Evolutionary conservation across 2,888 invertebrate species (phyloP).

Genomic region (Mimas tiliae): DNA sequence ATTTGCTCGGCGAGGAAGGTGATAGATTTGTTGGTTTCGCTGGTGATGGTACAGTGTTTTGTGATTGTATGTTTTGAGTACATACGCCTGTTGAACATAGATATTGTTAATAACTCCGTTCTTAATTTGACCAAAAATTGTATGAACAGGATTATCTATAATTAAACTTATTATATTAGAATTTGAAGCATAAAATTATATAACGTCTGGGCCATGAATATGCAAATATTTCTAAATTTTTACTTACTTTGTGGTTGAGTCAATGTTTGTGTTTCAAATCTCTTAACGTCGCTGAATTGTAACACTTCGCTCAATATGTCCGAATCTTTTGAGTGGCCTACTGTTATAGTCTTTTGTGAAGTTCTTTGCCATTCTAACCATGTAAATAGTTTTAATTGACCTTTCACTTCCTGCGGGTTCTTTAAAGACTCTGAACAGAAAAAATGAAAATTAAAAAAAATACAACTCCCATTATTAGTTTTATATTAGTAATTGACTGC

Average conservation of each 20-base stretch:
- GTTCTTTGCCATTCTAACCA: conserved; percentile 80
- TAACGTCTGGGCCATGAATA: neutral
- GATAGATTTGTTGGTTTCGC: neutral
- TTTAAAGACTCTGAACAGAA: conserved; percentile 27
- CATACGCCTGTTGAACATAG: neutral
- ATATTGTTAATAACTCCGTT: neutral
- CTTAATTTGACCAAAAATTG: neutral
- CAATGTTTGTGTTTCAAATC: conserved; percentile 65
- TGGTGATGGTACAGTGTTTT: neutral
- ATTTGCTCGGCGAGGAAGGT: conserved; percentile 1
- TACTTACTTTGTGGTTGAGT: conserved; percentile 68
- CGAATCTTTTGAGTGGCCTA: conserved; percentile 76
- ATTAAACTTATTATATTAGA: no score
- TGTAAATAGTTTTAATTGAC: conserved; percentile 54
- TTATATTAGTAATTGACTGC: neutral
- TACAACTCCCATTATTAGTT: no score
- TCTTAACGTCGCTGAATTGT: conserved; percentile 77
- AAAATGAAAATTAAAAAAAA: conserved; percentile 26
- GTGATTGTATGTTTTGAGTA: neutral
- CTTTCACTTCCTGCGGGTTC: conserved; percentile 34
- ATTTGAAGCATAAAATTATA: no score
- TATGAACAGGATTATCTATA: no score
- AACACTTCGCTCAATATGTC: conserved; percentile 74
- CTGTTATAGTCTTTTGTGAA: conserved; percentile 69
- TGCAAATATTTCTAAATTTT: neutral